A percentile compares a stretch with the other conserved stretches of the same genome.
phyloP scores from a whole-genome alignment of 2,888 invertebrate species.

The Rhamnusium bicolor region DNA sequence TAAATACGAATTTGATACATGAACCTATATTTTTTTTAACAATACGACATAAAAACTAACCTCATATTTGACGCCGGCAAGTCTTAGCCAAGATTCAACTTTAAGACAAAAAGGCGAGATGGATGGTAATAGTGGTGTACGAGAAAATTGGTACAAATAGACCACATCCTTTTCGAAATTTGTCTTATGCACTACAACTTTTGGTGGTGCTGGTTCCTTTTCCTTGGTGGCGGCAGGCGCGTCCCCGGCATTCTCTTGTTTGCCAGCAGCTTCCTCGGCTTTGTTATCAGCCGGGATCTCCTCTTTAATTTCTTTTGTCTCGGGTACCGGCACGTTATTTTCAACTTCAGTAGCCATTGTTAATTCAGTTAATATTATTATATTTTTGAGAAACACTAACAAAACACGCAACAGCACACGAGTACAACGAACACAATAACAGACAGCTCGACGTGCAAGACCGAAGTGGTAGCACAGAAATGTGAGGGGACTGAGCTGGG shows the following conservation, averaged over 20 bases:
- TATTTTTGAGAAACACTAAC: constrained; percentile 26
- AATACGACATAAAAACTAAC: constrained; percentile 74
- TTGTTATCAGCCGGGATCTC: constrained; percentile 72
- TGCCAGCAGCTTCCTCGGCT: constrained; percentile 70
- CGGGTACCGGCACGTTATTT: constrained; percentile 79
- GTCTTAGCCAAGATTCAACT: constrained; percentile 95
- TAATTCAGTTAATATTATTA: constrained; percentile 10
- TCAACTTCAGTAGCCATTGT: constrained; percentile 85
- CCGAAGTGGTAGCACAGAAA: constrained; percentile 29
- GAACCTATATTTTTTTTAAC: not conserved
- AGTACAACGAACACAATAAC: constrained; percentile 49
- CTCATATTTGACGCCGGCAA: constrained; percentile 94
- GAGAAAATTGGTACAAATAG: constrained; percentile 94
- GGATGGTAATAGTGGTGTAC: constrained; percentile 91
- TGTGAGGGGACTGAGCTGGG: constrained; percentile 38
- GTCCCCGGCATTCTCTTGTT: constrained; percentile 70
- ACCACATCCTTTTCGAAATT: constrained; percentile 94
- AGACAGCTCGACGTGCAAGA: constrained; percentile 38
- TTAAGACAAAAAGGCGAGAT: constrained; percentile 95
- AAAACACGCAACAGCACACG: constrained; percentile 53
- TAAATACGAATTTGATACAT: not conserved
- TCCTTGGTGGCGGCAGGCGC: constrained; percentile 74
- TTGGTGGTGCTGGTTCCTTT: constrained; percentile 80
- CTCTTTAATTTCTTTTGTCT: constrained; percentile 73
- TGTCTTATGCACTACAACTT: constrained; percentile 87